Percentiles rank a stretch among this genome's conserved stretches.
phyloP scores from a whole-genome alignment of 2,888 invertebrate genomes.

The Cephalotes varians region DNA sequence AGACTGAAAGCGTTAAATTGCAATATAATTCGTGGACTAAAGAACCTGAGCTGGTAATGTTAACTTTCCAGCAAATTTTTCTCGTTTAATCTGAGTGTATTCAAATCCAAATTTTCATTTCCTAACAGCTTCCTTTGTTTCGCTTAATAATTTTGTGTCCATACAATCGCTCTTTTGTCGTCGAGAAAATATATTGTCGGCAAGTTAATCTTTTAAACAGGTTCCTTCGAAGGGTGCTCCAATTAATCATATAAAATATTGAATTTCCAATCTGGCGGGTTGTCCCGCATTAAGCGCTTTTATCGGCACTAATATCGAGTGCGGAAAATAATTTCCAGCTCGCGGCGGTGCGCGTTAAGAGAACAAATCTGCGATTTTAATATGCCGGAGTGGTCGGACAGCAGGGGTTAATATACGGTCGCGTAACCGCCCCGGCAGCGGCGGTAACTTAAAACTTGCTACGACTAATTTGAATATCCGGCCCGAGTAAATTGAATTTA shows the following conservation, averaged over 20 bases:
- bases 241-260: constrained; percentile 40
- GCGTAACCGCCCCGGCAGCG: constrained; percentile 46
- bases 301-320: constrained; percentile 33
- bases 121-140: neutral
- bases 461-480: constrained; percentile 57
- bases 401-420: constrained; percentile 53
- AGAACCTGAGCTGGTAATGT: neutral
- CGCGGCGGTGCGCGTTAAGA: constrained; percentile 42
- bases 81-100: neutral
- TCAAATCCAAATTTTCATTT: constrained; percentile 16
- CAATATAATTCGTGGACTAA: neutral
- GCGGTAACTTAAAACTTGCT: constrained; percentile 56
- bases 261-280: constrained; percentile 15
- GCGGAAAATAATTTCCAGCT: constrained; percentile 42
- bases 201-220: constrained; percentile 31
- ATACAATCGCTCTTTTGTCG: neutral
- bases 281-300: constrained; percentile 11
- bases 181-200: constrained; percentile 13
- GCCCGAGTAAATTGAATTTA: constrained; percentile 54
- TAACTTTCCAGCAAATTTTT: neutral
- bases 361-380: constrained; percentile 56
- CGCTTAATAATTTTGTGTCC: neutral
- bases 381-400: constrained; percentile 52
- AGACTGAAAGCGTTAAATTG: constrained; percentile 1
- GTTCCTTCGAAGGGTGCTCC: neutral